Percentiles rank a stretch among this genome's conserved stretches.
Evolutionary conservation across 2,113 vertebrate species (phyloP).

Genomic region (Clarias magur): DNA sequence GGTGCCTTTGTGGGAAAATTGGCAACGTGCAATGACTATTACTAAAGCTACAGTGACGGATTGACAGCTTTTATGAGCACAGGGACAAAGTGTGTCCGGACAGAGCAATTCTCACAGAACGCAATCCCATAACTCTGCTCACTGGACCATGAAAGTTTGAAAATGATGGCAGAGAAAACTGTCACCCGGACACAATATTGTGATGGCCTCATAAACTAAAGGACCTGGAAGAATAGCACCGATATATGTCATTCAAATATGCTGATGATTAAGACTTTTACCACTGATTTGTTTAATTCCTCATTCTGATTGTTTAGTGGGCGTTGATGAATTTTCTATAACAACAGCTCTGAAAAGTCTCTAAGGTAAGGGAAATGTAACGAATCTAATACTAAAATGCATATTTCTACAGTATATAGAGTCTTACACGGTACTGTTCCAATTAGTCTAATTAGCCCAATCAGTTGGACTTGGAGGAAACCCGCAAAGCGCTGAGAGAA

Average conservation of each 20-base stretch:
- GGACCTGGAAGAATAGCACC: background rate
- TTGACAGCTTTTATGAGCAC: background rate
- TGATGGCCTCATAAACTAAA: background rate
- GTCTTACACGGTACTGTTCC: background rate
- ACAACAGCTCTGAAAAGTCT: background rate
- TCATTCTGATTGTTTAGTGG: background rate
- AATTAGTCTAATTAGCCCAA: no score
- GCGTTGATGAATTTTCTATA: background rate
- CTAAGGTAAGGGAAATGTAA: no score
- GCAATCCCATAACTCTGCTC: constrained; percentile 1
- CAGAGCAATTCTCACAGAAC: background rate
- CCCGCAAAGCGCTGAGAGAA: background rate
- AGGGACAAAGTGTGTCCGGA: background rate
- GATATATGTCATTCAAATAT: background rate
- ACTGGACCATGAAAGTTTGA: background rate
- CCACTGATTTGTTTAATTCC: background rate
- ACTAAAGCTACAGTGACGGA: background rate
- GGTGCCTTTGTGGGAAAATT: background rate
- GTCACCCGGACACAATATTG: background rate
- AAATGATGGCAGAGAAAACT: background rate
- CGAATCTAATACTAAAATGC: background rate
- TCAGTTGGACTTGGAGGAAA: background rate
- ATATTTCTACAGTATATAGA: background rate
- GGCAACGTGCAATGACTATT: background rate
- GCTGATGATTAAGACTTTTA: background rate